phyloP scores from a whole-genome alignment of 1,140 invertebrate species.

The Halictus rubicundus region DNA sequence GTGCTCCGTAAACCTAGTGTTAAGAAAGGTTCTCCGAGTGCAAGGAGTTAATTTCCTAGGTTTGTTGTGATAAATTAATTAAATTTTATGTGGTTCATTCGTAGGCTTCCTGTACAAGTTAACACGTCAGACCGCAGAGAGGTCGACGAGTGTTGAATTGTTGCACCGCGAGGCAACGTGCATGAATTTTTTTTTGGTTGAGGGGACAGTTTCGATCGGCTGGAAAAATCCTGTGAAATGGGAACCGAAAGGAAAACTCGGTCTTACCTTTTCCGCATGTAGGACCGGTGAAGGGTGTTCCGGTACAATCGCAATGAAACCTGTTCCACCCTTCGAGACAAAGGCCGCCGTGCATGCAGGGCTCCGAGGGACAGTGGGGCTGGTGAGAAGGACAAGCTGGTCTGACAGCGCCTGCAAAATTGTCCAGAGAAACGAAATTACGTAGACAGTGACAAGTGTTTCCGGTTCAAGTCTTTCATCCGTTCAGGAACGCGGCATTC shows the following conservation, averaged over 20 bases:
- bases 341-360: slow-evolving; percentile 94
- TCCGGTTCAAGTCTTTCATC: slow-evolving; percentile 7
- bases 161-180: no score
- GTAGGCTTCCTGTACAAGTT: no score
- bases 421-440: slow-evolving; percentile 50
- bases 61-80: no score
- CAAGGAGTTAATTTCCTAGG: no score
- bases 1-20: no score
- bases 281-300: slow-evolving; percentile 93
- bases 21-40: no score
- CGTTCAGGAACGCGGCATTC: no score
- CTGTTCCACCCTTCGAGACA: slow-evolving; percentile 98
- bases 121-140: no score
- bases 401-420: slow-evolving; percentile 88
- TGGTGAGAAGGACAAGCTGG: slow-evolving; percentile 90
- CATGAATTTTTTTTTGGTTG: no score
- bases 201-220: not conserved
- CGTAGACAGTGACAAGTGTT: slow-evolving; percentile 39
- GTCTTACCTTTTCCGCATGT: slow-evolving; percentile 92
- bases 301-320: slow-evolving; percentile 96
- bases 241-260: not conserved
- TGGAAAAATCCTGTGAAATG: not conserved
- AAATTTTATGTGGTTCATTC: no score
- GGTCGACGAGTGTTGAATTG: no score
- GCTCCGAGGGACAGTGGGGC: slow-evolving; percentile 90